These are phyloP conservation scores for Baronia brevicornis DNA, from an alignment of 2,888 invertebrate genomes.

Conservation along the genomic window DNA sequence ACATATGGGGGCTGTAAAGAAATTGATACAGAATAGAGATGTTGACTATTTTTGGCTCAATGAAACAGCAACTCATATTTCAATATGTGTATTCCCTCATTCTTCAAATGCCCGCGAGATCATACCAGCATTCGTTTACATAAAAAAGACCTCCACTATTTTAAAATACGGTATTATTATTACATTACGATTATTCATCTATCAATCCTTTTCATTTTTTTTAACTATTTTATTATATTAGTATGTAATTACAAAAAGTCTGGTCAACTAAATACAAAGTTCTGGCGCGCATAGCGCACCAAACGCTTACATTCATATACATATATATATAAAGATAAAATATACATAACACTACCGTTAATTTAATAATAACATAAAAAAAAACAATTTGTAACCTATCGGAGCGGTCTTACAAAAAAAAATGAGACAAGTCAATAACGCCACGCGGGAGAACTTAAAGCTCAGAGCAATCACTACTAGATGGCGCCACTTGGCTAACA, in stretches of 20 bases:
- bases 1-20: too few relatives aligned
- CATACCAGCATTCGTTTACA: constrained; percentile 66
- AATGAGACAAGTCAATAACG: constrained; percentile 29
- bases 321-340: constrained; percentile 47
- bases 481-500: too few relatives aligned
- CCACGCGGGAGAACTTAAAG: constrained; percentile 24
- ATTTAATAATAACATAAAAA: constrained; percentile 37
- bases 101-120: constrained; percentile 66
- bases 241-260: constrained; percentile 70
- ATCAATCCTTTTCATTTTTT: constrained; percentile 42
- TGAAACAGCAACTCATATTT: constrained; percentile 49
- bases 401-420: constrained; percentile 35
- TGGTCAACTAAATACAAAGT: constrained; percentile 69
- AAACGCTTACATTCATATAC: constrained; percentile 63
- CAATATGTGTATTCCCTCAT: constrained; percentile 62
- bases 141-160: constrained; percentile 64
- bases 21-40: too few relatives aligned
- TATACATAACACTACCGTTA: constrained; percentile 67
- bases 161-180: constrained; percentile 37
- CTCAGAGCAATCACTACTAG: too few relatives aligned
- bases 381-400: constrained; percentile 44
- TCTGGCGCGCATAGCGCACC: constrained; percentile 63
- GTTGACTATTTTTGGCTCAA: too few relatives aligned
- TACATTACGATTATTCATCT: constrained; percentile 60
- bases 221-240: constrained; percentile 57